Percentiles rank a stretch among this genome's conserved stretches.
Conservation (phyloP, 2,888 invertebrate genomes). For the Scaeva pyrastri region DNA sequence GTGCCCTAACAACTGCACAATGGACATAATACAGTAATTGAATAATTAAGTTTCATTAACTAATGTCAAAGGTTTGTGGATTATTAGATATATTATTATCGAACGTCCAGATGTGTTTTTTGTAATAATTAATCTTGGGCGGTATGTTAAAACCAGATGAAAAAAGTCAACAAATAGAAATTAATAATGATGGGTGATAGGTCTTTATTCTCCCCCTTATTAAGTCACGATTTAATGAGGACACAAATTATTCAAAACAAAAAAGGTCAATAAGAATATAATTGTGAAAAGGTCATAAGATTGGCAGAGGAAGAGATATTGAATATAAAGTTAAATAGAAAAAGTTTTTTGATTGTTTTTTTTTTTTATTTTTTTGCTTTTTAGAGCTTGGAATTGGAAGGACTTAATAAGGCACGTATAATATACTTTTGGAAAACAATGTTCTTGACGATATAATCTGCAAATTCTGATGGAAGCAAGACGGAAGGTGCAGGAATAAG, state of each 20-base stretch:
- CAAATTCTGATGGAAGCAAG: neutral
- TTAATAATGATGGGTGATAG: neutral
- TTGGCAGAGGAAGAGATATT: neutral
- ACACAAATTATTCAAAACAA: slow-evolving; percentile 13
- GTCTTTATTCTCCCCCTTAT: neutral
- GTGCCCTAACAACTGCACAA: neutral
- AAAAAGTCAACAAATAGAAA: too few relatives aligned
- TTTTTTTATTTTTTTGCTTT: neutral
- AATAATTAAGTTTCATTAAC: slow-evolving; percentile 69
- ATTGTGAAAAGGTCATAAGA: slow-evolving; percentile 6
- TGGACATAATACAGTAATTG: slow-evolving; percentile 27
- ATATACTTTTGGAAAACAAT: neutral
- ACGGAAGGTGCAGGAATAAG: too few relatives aligned
- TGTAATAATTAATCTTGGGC: slow-evolving; percentile 18
- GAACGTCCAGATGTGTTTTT: neutral
- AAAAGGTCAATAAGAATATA: slow-evolving; percentile 11
- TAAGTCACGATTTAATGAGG: slow-evolving; percentile 13
- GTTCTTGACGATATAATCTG: neutral
- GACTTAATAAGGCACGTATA: neutral
- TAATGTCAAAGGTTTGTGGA: slow-evolving; percentile 54
- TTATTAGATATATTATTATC: slow-evolving; percentile 25
- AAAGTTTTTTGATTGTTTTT: slow-evolving; percentile 4
- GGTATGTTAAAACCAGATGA: neutral
- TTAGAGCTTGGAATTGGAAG: neutral
- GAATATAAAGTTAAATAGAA: slow-evolving; percentile 3